Evolutionary conservation across 2,113 vertebrate genomes (phyloP).

Genomic region (Sardina pilchardus): DNA sequence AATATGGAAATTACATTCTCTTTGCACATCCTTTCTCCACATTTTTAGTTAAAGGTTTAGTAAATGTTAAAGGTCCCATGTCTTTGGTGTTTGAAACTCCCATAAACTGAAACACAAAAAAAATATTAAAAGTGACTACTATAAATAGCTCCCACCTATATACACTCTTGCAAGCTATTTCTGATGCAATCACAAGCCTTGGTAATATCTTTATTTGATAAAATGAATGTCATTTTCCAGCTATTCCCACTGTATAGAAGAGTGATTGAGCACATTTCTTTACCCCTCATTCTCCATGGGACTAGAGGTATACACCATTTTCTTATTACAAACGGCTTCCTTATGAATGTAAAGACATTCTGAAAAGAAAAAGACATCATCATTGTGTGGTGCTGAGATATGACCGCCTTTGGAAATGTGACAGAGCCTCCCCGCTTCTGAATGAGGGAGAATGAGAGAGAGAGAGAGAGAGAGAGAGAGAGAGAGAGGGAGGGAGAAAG

Average conservation of each 20-base stretch:
- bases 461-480: not conserved
- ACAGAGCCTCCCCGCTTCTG: conserved; percentile 4
- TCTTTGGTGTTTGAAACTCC: not conserved
- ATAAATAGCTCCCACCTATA: not conserved
- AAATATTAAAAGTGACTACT: not conserved
- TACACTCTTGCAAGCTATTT: not conserved
- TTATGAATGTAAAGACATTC: conserved; percentile 23
- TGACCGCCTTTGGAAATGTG: conserved; percentile 13
- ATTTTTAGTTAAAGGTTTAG: not conserved
- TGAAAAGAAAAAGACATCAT: conserved; percentile 32
- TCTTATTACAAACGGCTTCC: conserved; percentile 27
- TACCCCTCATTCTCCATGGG: not conserved
- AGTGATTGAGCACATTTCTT: conserved; percentile 2
- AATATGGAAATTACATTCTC: not conserved
- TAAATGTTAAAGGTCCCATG: not conserved
- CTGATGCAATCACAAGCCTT: not conserved
- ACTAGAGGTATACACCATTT: not conserved
- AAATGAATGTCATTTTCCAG: conserved; percentile 20
- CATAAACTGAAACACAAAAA: not conserved
- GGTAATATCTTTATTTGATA: not conserved
- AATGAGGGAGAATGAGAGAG: not conserved
- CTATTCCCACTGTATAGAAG: not conserved
- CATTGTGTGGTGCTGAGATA: conserved; percentile 21
- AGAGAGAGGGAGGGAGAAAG: not conserved
- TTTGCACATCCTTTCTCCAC: not conserved